A percentile compares a stretch with the other conserved stretches of the same genome.
Evolutionary conservation across 2,888 invertebrate genomes (phyloP).

Genomic region (Drosophila mulleri): DNA sequence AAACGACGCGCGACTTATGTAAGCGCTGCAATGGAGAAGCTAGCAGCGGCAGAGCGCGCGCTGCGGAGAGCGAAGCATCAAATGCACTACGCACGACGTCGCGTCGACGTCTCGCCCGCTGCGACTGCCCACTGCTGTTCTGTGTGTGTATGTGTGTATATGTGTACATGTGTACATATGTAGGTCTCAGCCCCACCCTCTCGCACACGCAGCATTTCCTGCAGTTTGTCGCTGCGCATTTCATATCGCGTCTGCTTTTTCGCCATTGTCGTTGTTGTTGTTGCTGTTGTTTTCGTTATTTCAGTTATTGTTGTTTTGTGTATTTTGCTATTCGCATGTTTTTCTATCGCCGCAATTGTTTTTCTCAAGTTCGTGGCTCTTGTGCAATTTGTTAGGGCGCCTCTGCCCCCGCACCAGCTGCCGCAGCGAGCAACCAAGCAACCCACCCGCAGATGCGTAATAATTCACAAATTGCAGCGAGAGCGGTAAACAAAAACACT

Average conservation of each 20-base stretch:
- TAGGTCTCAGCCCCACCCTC: constrained; percentile 11
- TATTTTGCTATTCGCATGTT: constrained; percentile 62
- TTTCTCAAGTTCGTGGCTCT: constrained; percentile 73
- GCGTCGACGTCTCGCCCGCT: constrained; percentile 16
- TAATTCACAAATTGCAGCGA: constrained; percentile 68
- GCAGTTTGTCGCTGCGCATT: constrained; percentile 64
- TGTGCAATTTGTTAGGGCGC: constrained; percentile 67
- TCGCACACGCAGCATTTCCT: constrained; percentile 49
- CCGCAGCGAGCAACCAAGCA: neutral
- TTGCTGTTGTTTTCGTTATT: constrained; percentile 10
- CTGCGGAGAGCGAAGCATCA: constrained; percentile 34
- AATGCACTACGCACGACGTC: constrained; percentile 66
- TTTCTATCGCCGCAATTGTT: constrained; percentile 74
- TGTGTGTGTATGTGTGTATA: neutral
- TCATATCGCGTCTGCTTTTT: constrained; percentile 48
- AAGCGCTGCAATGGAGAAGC: constrained; percentile 44
- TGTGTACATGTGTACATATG: neutral
- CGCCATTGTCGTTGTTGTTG: constrained; percentile 20
- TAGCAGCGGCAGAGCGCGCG: constrained; percentile 13
- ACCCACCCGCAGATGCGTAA: constrained; percentile 58
- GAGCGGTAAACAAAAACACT: constrained; percentile 75
- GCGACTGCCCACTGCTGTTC: neutral
- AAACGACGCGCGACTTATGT: constrained; percentile 73
- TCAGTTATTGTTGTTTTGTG: constrained; percentile 21
- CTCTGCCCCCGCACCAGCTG: constrained; percentile 8